Conservation (phyloP, 2,888 invertebrate species). For the Drosophila cracens region DNA sequence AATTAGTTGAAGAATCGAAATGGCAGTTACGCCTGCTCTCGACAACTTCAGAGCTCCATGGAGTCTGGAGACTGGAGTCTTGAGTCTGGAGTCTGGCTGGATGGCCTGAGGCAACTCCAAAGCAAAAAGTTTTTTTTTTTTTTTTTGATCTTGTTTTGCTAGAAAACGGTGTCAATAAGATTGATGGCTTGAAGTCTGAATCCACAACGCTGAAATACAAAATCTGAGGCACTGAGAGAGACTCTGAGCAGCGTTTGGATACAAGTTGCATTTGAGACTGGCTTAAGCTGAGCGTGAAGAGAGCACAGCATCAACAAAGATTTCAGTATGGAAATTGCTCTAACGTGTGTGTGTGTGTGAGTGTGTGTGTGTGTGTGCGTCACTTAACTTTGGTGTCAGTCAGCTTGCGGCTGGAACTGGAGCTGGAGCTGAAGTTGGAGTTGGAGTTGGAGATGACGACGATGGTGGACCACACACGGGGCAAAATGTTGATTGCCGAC, state of each 20-base stretch:
- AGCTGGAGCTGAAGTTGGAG: conserved; percentile 14
- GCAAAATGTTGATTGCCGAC: conserved; percentile 80
- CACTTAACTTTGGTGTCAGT: conserved; percentile 80
- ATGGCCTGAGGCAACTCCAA: neutral
- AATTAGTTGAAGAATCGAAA: conserved; percentile 52
- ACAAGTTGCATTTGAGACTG: conserved; percentile 72
- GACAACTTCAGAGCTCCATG: conserved; percentile 27
- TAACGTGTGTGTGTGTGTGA: conserved; percentile 25
- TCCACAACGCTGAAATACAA: conserved; percentile 14
- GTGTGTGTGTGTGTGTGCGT: conserved; percentile 62
- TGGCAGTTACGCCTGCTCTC: conserved; percentile 54
- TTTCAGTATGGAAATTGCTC: conserved; percentile 43
- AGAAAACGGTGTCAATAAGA: conserved; percentile 83
- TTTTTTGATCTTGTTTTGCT: conserved; percentile 54
- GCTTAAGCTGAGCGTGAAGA: conserved; percentile 35
- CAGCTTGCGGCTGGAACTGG: conserved; percentile 51
- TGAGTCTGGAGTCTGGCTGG: conserved; percentile 7
- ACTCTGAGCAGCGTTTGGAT: conserved; percentile 55
- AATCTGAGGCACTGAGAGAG: neutral
- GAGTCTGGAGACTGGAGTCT: conserved; percentile 4
- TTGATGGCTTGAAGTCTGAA: conserved; percentile 76
- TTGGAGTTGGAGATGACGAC: conserved; percentile 43
- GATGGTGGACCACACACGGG: conserved; percentile 73
- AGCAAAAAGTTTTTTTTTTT: conserved; percentile 5
- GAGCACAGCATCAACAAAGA: conserved; percentile 13